A percentile compares a stretch with the other conserved stretches of the same genome.
These are phyloP conservation scores for Sericinus montela DNA, from an alignment of 2,888 invertebrate genomes.

Conservation along the genomic window DNA sequence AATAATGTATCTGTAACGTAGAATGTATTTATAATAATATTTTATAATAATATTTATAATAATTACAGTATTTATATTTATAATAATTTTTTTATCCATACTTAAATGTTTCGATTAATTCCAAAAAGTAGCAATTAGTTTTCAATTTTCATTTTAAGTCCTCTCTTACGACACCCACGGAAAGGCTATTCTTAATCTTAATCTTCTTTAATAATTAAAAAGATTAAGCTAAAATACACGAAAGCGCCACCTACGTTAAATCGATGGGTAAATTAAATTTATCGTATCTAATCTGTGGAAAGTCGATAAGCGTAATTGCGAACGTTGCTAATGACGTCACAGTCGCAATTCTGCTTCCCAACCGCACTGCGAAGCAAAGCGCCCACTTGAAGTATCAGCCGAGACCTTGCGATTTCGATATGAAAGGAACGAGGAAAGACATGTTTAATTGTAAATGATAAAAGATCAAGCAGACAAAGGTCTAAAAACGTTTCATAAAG, in stretches of 20 bases:
- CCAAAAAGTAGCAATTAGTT: too few species aligned
- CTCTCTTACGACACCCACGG: too few species aligned
- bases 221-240: too few species aligned
- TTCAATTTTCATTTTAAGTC: too few species aligned
- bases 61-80: too few species aligned
- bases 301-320: not conserved
- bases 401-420: slow-evolving; percentile 5
- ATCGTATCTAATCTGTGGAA: not conserved
- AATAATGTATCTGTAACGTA: too few species aligned
- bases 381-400: not conserved
- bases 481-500: not conserved
- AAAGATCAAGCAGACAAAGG: not conserved
- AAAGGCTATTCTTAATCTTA: too few species aligned
- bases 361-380: not conserved
- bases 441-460: not conserved
- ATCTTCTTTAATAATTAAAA: not conserved
- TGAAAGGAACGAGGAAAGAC: slow-evolving; percentile 3
- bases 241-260: not conserved
- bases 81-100: too few species aligned
- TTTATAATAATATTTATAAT: too few species aligned
- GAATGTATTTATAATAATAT: too few species aligned
- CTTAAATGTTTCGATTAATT: too few species aligned
- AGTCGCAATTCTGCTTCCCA: not conserved
- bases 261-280: not conserved
- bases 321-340: not conserved